These are phyloP conservation scores for Dipodomys stephensi DNA, from an alignment of 2,113 vertebrate species.

Conservation along the genomic window DNA sequence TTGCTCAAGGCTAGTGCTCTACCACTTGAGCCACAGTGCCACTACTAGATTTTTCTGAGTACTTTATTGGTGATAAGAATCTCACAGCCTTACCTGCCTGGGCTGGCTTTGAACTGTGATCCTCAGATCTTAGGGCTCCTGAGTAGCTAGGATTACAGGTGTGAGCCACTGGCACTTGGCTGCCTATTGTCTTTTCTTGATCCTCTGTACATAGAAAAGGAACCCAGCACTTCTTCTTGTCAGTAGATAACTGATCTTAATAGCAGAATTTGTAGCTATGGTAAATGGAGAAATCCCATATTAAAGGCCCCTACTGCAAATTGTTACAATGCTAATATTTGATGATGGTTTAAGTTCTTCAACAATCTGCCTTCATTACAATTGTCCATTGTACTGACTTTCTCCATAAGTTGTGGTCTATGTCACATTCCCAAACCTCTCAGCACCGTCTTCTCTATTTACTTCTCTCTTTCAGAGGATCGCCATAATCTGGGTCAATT, in stretches of 20 bases:
- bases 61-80: no score
- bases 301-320: neutral
- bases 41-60: no score
- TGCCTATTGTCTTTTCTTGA: neutral
- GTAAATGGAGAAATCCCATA: neutral
- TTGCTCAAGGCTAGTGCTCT: no score
- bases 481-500: neutral
- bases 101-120: no score
- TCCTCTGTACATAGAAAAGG: neutral
- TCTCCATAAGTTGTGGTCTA: neutral
- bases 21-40: no score
- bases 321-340: neutral
- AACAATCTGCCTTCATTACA: neutral
- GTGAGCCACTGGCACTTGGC: no score
- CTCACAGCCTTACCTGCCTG: no score
- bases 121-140: no score
- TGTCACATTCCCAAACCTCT: neutral
- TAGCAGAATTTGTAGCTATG: neutral
- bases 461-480: neutral
- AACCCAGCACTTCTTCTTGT: neutral
- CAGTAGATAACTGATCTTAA: neutral
- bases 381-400: neutral
- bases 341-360: neutral
- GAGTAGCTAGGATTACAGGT: no score
- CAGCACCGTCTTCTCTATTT: neutral